These are phyloP conservation scores for Amblyteles armatorius DNA, from an alignment of 2,888 invertebrate species.

Conservation along the genomic window DNA sequence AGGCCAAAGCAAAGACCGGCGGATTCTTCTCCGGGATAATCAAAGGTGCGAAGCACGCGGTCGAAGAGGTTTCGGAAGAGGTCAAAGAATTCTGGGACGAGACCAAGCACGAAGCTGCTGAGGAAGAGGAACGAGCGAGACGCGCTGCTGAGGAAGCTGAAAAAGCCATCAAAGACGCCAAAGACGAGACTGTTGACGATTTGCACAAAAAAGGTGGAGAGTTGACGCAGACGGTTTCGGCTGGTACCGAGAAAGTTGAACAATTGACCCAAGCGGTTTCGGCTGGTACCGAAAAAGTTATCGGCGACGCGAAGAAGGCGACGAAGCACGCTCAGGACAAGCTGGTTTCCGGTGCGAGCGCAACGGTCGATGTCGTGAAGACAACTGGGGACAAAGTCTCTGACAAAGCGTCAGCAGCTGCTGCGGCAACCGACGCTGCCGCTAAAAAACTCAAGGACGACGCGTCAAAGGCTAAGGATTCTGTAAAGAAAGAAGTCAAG, in stretches of 20 bases:
- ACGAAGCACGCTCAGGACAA: constrained; percentile 59
- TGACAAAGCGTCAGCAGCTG: constrained; percentile 56
- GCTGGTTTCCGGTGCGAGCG: constrained; percentile 36
- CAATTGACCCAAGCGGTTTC: constrained; percentile 29
- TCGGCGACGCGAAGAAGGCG: constrained; percentile 81
- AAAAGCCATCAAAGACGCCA: constrained; percentile 54
- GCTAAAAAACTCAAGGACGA: constrained; percentile 48
- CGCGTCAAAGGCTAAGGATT: constrained; percentile 40
- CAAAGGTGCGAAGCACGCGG: constrained; percentile 68
- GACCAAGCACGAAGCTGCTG: constrained; percentile 73
- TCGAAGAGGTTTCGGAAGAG: constrained; percentile 70
- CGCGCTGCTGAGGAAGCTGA: constrained; percentile 66
- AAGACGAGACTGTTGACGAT: constrained; percentile 58
- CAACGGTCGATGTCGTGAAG: constrained; percentile 83
- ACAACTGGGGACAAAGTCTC: constrained; percentile 46
- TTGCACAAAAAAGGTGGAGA: constrained; percentile 26
- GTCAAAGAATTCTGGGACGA: constrained; percentile 75
- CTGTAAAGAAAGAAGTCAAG: constrained; percentile 50
- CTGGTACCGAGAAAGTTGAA: constrained; percentile 65
- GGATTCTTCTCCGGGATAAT: constrained; percentile 71
- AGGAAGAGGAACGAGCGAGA: constrained; percentile 70
- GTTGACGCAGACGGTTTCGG: constrained; percentile 26
- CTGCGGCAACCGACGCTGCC: constrained; percentile 44
- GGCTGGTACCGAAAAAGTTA: constrained; percentile 70
- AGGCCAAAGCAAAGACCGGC: constrained; percentile 12